These are phyloP conservation scores for Bombus waltoni DNA, from an alignment of 1,140 invertebrate genomes.

Conservation along the genomic window DNA sequence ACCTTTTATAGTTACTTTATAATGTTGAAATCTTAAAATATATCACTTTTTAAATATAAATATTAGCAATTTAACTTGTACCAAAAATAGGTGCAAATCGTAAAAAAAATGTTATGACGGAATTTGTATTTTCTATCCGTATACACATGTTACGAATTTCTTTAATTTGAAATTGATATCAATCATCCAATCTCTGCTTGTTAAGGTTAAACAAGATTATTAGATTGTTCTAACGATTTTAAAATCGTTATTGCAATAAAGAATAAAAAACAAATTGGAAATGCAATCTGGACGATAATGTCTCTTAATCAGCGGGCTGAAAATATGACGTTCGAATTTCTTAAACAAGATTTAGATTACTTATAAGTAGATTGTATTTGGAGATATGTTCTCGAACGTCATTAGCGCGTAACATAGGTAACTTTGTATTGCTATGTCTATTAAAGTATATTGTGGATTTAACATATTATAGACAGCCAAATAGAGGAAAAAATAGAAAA, in stretches of 20 bases:
- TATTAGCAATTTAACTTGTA: neutral
- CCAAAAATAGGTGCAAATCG: neutral
- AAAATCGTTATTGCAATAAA: neutral
- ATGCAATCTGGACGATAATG: neutral
- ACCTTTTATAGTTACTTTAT: no score
- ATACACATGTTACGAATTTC: neutral
- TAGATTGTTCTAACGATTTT: neutral
- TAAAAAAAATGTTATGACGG: neutral
- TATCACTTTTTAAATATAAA: neutral
- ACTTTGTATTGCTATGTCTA: neutral
- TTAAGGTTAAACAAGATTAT: slow-evolving; percentile 2
- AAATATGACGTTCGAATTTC: slow-evolving; percentile 12
- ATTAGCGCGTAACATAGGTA: neutral
- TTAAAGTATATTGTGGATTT: neutral
- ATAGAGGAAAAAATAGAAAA: neutral
- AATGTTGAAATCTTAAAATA: neutral
- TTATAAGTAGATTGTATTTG: slow-evolving; percentile 1
- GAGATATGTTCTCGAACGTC: neutral
- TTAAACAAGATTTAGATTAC: slow-evolving; percentile 11
- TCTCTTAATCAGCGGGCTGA: neutral
- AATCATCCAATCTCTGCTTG: slow-evolving; percentile 27
- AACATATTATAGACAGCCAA: neutral
- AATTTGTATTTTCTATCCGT: neutral
- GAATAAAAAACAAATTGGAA: neutral
- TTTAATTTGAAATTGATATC: neutral